phyloP scores from a whole-genome alignment of 2,797 vertebrate species.

The Anolis apletophallus region DNA sequence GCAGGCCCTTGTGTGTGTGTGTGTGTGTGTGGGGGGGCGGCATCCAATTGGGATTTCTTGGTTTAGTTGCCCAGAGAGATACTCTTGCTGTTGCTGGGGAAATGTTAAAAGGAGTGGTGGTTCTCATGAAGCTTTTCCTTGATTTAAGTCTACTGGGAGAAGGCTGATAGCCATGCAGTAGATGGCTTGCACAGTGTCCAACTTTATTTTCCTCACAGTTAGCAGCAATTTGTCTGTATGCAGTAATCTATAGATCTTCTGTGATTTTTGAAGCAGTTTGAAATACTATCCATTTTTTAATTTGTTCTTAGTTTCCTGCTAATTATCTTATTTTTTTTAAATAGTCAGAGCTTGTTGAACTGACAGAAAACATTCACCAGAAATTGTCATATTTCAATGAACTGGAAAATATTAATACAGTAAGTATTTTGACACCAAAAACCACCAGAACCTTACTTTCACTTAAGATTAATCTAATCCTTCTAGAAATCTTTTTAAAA shows the following conservation, averaged over 20 bases:
- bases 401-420: conserved; percentile 94
- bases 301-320: conserved; percentile 13
- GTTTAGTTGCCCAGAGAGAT: too few relatives aligned
- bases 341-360: conserved; percentile 93
- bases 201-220: too few relatives aligned
- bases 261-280: not conserved
- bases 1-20: too few relatives aligned
- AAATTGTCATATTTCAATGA: conserved; percentile 99
- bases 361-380: conserved; percentile 97
- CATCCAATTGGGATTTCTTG: too few relatives aligned
- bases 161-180: too few relatives aligned
- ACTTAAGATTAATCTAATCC: not conserved
- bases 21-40: too few relatives aligned
- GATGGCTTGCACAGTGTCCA: too few relatives aligned
- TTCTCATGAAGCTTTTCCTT: too few relatives aligned
- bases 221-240: too few relatives aligned
- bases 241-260: not conserved
- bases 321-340: conserved; percentile 56
- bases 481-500: not conserved
- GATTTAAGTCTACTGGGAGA: too few relatives aligned
- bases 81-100: too few relatives aligned
- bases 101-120: too few relatives aligned
- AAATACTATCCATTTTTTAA: not conserved
- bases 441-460: not conserved
- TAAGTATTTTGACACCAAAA: conserved; percentile 73